A percentile compares a stretch with the other conserved stretches of the same genome.
Conservation (phyloP, 2,888 invertebrate species). For the Tachina grossa region DNA sequence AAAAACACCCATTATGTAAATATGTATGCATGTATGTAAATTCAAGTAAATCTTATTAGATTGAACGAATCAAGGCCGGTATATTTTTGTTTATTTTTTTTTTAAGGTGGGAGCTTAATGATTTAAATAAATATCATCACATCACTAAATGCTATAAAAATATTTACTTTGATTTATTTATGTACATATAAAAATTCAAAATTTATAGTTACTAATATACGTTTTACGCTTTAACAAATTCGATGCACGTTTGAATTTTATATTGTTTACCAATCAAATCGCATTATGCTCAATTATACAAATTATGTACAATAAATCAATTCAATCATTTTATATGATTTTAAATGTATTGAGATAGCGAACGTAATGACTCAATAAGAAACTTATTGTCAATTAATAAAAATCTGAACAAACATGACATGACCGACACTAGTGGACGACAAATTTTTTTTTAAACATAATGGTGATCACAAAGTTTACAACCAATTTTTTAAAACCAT, state of each 20-base stretch:
- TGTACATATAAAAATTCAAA: neutral
- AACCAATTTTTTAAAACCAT: too few species aligned
- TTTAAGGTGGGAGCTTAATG: neutral
- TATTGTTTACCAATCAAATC: conserved; percentile 16
- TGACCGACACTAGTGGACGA: too few species aligned
- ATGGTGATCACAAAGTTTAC: too few species aligned
- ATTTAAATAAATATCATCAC: conserved; percentile 17
- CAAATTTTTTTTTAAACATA: too few species aligned
- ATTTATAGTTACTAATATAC: conserved; percentile 7
- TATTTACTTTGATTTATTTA: neutral
- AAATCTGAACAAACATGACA: too few species aligned
- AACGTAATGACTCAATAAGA: too few species aligned
- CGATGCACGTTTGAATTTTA: conserved; percentile 36
- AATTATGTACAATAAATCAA: conserved; percentile 35
- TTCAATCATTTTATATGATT: neutral
- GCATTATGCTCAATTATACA: conserved; percentile 27
- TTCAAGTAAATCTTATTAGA: neutral
- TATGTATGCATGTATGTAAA: neutral
- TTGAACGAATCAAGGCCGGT: neutral
- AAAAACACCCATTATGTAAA: too few species aligned
- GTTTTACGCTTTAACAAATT: conserved; percentile 17
- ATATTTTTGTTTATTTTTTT: neutral
- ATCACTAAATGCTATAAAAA: conserved; percentile 1
- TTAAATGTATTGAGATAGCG: neutral
- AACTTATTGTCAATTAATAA: too few species aligned